Evolutionary conservation across 2,113 vertebrate species (phyloP), one percentile per base, ranked within the genome.

Genomic region (Propithecus coquereli): DNA sequence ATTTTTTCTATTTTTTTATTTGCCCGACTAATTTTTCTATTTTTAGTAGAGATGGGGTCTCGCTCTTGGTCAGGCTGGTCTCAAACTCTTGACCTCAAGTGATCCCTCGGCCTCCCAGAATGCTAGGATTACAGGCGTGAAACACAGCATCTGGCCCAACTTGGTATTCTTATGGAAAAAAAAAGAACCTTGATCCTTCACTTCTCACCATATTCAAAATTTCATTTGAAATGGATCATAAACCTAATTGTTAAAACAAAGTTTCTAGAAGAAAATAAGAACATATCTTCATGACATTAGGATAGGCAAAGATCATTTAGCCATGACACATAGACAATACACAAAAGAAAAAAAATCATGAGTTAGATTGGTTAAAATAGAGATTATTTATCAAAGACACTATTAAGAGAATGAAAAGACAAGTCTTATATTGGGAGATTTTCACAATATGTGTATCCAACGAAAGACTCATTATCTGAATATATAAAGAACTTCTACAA

Each of bases 191-290:
- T 68, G 18, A 76, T 66, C n/a, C 20, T 22, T 5, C n/a, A 20
- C 22, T 30, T 82, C 32, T 73, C 12, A 65, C 6, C 45, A 74
- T 27, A 73, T 11, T 57, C 2, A 79, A 87, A 34, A 66, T 59
- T 71, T 54, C 8, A 80, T 65, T 79, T 95, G n/a, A 59, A 87
- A 83, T 88, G 57, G 43, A 76, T 95, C 50, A 66, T 87, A 86
- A 23, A 45, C 9, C 23, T 71, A 68, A 66, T 43, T 0, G 7
- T 52, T 74, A 76, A 82, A 85, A 73, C 32, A 54, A 79, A 54
- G n/a, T 85, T 93, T 86, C 65, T 86, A 65, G 68, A 80, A 73
- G 73, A 93, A 90, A 94, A 93, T 52, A 84, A 57, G 20, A 43
- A 27, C 27, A 63, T 63, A 63, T 63, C 61, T 63, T 63, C 61